Base-by-base conservation (phyloP, 2,113 vertebrate species). In the Zosterops pallidus region DNA sequence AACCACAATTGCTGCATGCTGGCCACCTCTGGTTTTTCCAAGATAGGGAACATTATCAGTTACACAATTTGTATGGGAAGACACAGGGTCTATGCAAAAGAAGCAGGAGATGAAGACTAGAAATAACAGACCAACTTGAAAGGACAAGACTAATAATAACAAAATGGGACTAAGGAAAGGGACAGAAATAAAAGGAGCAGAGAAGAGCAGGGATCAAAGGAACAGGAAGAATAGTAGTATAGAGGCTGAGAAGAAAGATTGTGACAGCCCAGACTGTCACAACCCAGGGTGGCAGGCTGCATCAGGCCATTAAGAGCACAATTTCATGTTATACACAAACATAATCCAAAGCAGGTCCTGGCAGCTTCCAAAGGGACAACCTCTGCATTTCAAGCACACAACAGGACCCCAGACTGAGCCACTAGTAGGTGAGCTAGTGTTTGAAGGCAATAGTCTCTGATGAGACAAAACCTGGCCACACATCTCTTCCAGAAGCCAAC, bases 1-100 rank as follows among this genome's bases (percentile, higher is more conserved):
- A 12, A 23, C 56, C 47, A 47, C 0, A 2, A 74, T 6, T 89
- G 21, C 52, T 14, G 4, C 0, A 0, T 44, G 35, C n/a, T 47
- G 44, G 35, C 47, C 33, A 37, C 18, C 11, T 87, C 75, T n/a
- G 16, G 14, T 13, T 77, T 64, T 63, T 80, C 67, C 44, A 59
- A 74, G 37, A 31, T 2, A 28, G 10, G 28, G 37, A 92, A 76
- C 6, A 12, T 46, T 46, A 12, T 6, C n/a, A 76, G 22, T n/a
- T 68, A 62, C 14, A 46, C 9, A 31, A 25, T 76, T 83, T 79
- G 26, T 23, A 37, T 31, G 49, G 65, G n/a, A 80, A 92, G 29
- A 49, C 37, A 83, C 3, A 6, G 39, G n/a, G 46, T 69, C 23
- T 33, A 26, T n/a, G 23, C 28, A 77, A 79, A 94, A 91, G 6